Conservation (phyloP, 2,113 vertebrate species). For the Merops nubicus region DNA sequence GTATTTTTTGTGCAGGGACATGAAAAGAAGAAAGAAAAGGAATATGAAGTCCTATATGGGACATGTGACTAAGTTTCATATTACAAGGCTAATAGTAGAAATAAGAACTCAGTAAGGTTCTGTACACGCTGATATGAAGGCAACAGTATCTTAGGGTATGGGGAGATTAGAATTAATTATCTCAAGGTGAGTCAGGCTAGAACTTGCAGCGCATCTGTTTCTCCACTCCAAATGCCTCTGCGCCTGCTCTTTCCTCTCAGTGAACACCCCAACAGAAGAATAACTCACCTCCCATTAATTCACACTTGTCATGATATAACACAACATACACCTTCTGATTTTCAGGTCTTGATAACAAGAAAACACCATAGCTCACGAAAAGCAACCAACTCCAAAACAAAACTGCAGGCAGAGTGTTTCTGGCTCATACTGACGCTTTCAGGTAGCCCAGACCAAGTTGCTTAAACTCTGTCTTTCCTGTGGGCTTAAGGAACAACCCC, state of each 20-base stretch:
- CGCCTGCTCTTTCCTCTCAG: neutral
- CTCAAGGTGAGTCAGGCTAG: conserved; percentile 6
- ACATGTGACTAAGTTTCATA: neutral
- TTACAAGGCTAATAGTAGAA: conserved; percentile 51
- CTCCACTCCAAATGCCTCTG: neutral
- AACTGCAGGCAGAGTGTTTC: neutral
- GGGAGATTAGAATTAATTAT: conserved; percentile 15
- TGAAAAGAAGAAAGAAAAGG: neutral
- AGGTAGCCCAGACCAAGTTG: neutral
- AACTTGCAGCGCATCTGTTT: conserved; percentile 13
- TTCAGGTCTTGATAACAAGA: neutral
- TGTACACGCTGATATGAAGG: neutral
- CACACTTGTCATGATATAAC: neutral
- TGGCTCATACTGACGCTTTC: neutral
- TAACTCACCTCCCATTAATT: neutral
- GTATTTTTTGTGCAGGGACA: neutral
- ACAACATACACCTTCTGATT: neutral
- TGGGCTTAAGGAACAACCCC: neutral
- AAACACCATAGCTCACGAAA: neutral
- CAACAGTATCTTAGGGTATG: neutral
- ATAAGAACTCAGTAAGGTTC: neutral
- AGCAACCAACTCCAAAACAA: neutral
- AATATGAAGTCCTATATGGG: neutral
- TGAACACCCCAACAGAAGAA: neutral
- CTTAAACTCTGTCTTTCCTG: neutral